A percentile compares a stretch with the other conserved stretches of the same genome.
phyloP scores from a whole-genome alignment of 2,113 vertebrate species.

The Camelus dromedarius region DNA sequence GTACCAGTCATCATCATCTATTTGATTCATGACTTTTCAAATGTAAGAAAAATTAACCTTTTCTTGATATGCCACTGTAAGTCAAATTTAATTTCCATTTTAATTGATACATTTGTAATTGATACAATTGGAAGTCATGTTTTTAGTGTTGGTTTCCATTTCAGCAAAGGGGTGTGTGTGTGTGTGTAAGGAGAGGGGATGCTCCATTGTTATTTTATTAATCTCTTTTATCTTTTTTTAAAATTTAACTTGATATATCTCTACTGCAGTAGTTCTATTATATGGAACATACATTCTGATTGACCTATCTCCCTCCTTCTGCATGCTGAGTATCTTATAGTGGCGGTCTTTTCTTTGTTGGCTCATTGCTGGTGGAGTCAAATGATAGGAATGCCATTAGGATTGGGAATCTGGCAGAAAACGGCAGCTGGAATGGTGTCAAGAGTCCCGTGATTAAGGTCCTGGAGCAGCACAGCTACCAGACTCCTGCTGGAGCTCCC shows the following conservation, averaged over 20 bases:
- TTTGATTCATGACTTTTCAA: background rate
- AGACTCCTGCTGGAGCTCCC: background rate
- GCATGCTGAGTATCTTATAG: background rate
- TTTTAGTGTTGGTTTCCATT: background rate
- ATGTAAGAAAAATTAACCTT: background rate
- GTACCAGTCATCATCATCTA: background rate
- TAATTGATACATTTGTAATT: background rate
- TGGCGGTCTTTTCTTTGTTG: background rate
- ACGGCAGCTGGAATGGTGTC: background rate
- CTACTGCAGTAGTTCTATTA: background rate
- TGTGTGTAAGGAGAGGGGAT: background rate
- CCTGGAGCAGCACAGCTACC: accelerated
- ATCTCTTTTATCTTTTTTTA: background rate
- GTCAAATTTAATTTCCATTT: background rate
- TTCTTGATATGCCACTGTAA: background rate
- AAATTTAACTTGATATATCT: background rate
- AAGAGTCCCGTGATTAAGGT: accelerated
- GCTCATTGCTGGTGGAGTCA: background rate
- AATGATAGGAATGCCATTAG: background rate
- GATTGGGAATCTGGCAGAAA: background rate
- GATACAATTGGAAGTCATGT: background rate
- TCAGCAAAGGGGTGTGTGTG: background rate
- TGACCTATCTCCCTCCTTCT: background rate
- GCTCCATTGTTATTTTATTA: background rate
- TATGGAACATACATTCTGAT: background rate